phyloP scores from a whole-genome alignment of 2,113 vertebrate genomes.

The Campylomormyrus numenius region DNA sequence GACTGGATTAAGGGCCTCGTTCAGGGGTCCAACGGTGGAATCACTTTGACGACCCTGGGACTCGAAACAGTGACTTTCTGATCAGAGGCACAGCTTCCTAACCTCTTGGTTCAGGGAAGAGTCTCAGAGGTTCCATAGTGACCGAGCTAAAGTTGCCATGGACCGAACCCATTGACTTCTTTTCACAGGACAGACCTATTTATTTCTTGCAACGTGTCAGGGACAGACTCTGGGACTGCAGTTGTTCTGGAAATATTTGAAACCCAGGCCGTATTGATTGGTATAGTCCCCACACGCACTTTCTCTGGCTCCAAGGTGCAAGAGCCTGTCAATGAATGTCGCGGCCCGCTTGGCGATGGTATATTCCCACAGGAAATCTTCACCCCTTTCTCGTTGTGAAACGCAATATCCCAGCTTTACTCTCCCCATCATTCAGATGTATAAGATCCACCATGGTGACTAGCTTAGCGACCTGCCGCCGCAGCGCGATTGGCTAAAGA shows the following conservation, averaged over 20 bases:
- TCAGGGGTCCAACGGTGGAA: neutral
- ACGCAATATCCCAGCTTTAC: neutral
- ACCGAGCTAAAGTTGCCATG: neutral
- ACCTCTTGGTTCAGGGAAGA: neutral
- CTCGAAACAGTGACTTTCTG: neutral
- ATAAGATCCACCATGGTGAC: conserved; percentile 7
- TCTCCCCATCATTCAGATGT: neutral
- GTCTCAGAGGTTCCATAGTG: neutral
- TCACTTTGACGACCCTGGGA: neutral
- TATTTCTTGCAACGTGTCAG: neutral
- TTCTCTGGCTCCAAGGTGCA: neutral
- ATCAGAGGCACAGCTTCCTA: neutral
- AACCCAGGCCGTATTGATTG: neutral
- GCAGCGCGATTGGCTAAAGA: neutral
- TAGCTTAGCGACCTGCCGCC: conserved; percentile 12
- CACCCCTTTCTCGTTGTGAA: neutral
- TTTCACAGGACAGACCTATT: neutral
- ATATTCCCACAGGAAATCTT: neutral
- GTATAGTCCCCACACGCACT: neutral
- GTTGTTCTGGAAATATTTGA: neutral
- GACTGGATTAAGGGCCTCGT: neutral
- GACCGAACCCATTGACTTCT: neutral
- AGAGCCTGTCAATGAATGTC: neutral
- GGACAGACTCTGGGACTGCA: neutral
- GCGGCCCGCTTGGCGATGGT: neutral